Percentiles rank a stretch among this genome's conserved stretches.
Conservation (phyloP, 2,888 invertebrate genomes). For the Torymus aiolomorphi region DNA sequence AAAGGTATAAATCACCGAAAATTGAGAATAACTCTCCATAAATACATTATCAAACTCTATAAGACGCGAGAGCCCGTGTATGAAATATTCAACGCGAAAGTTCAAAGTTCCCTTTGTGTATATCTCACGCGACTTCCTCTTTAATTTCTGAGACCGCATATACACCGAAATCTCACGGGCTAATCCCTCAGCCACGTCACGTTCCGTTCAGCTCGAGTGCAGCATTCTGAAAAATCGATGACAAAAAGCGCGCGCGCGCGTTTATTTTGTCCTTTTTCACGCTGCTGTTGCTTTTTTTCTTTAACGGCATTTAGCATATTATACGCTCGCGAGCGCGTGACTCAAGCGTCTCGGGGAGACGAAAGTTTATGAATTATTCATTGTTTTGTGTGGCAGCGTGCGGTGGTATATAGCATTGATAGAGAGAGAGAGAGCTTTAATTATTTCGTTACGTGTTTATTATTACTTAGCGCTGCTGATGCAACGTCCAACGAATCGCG, state of each 20-base stretch:
- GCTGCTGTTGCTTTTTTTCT: background rate
- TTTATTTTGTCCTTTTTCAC: background rate
- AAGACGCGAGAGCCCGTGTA: background rate
- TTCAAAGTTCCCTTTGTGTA: background rate
- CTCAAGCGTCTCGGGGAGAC: conserved; percentile 39
- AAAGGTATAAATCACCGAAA: too few relatives aligned
- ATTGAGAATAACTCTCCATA: too few relatives aligned
- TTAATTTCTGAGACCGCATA: conserved; percentile 20
- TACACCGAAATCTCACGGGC: background rate
- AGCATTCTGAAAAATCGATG: conserved; percentile 40
- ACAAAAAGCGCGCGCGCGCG: background rate
- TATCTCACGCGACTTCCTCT: conserved; percentile 12
- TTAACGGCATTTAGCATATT: conserved; percentile 45
- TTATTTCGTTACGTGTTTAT: conserved; percentile 49
- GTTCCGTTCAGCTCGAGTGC: background rate
- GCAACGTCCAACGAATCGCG: conserved; percentile 9
- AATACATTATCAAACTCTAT: too few relatives aligned
- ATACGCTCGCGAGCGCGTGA: conserved; percentile 22
- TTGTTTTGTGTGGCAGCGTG: conserved; percentile 1
- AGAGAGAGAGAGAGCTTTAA: conserved; percentile 27
- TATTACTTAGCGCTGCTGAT: conserved; percentile 26
- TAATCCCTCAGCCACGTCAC: conserved; percentile 14
- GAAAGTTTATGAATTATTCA: conserved; percentile 54
- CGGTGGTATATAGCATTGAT: background rate
- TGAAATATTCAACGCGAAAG: conserved; percentile 28